Percentiles rank a stretch among this genome's conserved stretches.
These are phyloP conservation scores for Linepithema humile DNA, from an alignment of 1,140 invertebrate genomes.

Conservation along the genomic window DNA sequence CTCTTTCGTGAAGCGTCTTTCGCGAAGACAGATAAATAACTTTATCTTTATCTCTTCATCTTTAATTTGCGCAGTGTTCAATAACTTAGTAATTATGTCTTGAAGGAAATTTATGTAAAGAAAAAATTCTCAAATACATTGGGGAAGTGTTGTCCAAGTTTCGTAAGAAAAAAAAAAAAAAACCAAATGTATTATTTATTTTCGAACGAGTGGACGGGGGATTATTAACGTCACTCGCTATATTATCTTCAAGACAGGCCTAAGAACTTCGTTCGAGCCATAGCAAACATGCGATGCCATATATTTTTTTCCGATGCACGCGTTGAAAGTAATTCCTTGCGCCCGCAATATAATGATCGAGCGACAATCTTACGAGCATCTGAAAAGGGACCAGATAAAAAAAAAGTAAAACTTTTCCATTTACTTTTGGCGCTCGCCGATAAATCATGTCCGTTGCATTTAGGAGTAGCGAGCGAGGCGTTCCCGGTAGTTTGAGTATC, in stretches of 20 bases:
- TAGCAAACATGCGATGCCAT: not conserved
- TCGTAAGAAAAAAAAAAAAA: not conserved
- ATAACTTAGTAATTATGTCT: not conserved
- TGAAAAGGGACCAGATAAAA: slow-evolving; percentile 28
- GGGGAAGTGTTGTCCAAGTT: not conserved
- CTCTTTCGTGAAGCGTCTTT: not conserved
- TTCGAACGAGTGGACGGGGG: not conserved
- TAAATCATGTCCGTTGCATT: slow-evolving; percentile 63
- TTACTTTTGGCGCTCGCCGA: slow-evolving; percentile 46
- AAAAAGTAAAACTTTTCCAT: slow-evolving; percentile 59
- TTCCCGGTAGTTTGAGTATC: slow-evolving; percentile 63
- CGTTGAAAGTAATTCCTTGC: slow-evolving; percentile 18
- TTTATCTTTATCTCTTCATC: slow-evolving; percentile 20
- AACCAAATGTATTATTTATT: not conserved
- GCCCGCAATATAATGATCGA: slow-evolving; percentile 32
- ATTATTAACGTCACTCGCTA: slow-evolving; percentile 49
- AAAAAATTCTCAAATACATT: not conserved
- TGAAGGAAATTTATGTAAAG: slow-evolving; percentile 18
- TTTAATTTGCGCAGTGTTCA: not conserved
- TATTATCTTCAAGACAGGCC: slow-evolving; percentile 19
- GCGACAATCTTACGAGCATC: slow-evolving; percentile 46
- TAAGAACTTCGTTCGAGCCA: slow-evolving; percentile 4
- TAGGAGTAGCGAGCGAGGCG: slow-evolving; percentile 51
- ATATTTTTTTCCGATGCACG: slow-evolving; percentile 11
- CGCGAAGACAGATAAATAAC: not conserved